A percentile compares a stretch with the other conserved stretches of the same genome.
Evolutionary conservation across 1,140 invertebrate species (phyloP).

Genomic region (Bombus pascuorum): DNA sequence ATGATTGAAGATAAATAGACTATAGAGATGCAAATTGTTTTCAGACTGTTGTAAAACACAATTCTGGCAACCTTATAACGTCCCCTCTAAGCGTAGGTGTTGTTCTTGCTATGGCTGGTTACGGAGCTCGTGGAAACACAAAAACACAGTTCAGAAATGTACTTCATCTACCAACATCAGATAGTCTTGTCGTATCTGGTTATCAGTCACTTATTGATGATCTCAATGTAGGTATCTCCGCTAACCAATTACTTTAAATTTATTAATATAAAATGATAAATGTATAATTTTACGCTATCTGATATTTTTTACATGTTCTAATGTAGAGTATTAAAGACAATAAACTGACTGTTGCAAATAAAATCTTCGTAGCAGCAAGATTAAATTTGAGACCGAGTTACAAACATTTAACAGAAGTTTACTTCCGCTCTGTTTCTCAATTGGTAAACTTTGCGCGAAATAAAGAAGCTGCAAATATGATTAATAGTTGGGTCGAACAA

Average conservation of each 20-base stretch:
- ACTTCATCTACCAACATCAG: slow-evolving; percentile 67
- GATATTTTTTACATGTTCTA: not conserved
- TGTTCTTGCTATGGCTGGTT: slow-evolving; percentile 72
- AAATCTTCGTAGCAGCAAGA: slow-evolving; percentile 63
- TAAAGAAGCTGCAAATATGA: slow-evolving; percentile 70
- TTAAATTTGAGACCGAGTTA: slow-evolving; percentile 64
- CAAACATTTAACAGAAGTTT: slow-evolving; percentile 48
- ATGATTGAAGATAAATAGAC: not conserved
- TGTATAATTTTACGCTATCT: not conserved
- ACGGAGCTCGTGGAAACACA: slow-evolving; percentile 72
- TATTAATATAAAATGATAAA: no score
- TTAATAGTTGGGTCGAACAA: slow-evolving; percentile 84
- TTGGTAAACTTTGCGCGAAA: slow-evolving; percentile 76
- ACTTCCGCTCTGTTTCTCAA: slow-evolving; percentile 60
- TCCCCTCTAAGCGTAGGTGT: slow-evolving; percentile 72
- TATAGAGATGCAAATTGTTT: not conserved
- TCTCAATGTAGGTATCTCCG: slow-evolving; percentile 68
- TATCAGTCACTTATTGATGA: slow-evolving; percentile 64
- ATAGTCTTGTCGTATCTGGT: slow-evolving; percentile 50
- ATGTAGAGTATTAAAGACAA: slow-evolving; percentile 71
- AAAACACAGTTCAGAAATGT: slow-evolving; percentile 61
- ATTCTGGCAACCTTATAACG: slow-evolving; percentile 68
- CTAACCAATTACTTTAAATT: no score
- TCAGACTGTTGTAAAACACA: slow-evolving; percentile 55
- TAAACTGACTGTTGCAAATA: slow-evolving; percentile 73